Evolutionary conservation across 2,113 vertebrate genomes (phyloP).

Genomic region (Syrmaticus mikado): DNA sequence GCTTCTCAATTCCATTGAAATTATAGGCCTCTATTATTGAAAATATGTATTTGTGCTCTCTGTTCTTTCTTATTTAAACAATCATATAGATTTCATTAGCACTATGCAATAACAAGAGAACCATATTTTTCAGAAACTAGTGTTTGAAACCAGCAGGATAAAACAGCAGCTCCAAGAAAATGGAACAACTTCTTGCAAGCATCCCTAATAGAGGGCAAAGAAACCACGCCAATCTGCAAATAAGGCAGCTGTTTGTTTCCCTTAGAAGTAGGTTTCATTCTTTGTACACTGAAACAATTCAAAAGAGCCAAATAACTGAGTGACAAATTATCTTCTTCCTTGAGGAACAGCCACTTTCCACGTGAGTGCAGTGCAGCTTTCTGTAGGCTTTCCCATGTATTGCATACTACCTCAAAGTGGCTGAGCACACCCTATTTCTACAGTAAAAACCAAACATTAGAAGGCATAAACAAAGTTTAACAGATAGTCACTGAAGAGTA

Average conservation of each 20-base stretch:
- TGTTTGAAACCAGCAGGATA: neutral
- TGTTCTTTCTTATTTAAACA: neutral
- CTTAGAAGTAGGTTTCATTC: neutral
- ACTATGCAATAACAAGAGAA: neutral
- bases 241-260: neutral
- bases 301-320: neutral
- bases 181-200: neutral
- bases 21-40: neutral
- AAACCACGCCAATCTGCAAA: neutral
- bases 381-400: neutral
- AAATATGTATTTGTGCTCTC: neutral
- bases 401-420: neutral
- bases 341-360: neutral
- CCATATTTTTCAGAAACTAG: neutral
- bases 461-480: neutral
- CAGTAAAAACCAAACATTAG: neutral
- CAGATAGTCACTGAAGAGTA: neutral
- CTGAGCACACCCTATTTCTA: neutral
- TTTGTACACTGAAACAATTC: neutral
- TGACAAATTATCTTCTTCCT: neutral
- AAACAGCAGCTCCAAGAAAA: neutral
- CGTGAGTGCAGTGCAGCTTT: neutral
- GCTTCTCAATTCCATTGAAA: neutral
- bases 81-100: neutral
- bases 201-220: neutral